Percentiles rank a stretch among this genome's conserved stretches.
Evolutionary conservation across 2,888 invertebrate genomes (phyloP).

Genomic region (Andrena chrysosceles): DNA sequence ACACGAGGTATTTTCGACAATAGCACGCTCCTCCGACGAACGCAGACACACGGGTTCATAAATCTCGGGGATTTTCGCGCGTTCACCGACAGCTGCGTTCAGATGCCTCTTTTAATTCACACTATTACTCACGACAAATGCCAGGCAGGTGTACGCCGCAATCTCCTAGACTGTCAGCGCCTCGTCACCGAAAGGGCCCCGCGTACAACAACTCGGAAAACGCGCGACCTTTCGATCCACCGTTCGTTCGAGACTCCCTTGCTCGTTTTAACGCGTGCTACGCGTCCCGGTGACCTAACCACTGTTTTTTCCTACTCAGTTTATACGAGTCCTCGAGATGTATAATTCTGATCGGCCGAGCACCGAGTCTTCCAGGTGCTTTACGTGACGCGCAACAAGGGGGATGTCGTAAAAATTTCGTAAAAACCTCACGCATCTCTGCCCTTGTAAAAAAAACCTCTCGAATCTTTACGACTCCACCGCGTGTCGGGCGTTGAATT

Average conservation of each 20-base stretch:
- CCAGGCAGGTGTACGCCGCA: constrained; percentile 14
- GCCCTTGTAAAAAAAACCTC: neutral
- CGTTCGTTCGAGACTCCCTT: neutral
- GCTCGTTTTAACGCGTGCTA: neutral
- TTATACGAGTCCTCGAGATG: neutral
- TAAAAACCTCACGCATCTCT: constrained; percentile 10
- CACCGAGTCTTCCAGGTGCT: neutral
- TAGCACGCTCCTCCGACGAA: neutral
- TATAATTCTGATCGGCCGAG: constrained; percentile 8
- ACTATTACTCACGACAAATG: constrained; percentile 21
- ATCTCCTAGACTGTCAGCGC: constrained; percentile 8
- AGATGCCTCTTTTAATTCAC: constrained; percentile 6
- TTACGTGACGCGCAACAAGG: neutral
- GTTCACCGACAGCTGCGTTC: neutral
- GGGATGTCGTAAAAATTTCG: constrained; percentile 8
- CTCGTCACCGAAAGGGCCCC: constrained; percentile 7
- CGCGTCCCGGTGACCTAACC: constrained; percentile 14
- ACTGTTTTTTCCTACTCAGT: constrained; percentile 2
- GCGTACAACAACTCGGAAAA: neutral
- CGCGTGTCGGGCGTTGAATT: constrained; percentile 7
- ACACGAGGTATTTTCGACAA: constrained; percentile 1
- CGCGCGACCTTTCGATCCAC: neutral
- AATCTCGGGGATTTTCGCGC: constrained; percentile 7
- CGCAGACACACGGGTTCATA: neutral
- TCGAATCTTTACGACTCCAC: constrained; percentile 5